Evolutionary conservation across 2,888 invertebrate species (phyloP).

Genomic region (Rosalia funebris): DNA sequence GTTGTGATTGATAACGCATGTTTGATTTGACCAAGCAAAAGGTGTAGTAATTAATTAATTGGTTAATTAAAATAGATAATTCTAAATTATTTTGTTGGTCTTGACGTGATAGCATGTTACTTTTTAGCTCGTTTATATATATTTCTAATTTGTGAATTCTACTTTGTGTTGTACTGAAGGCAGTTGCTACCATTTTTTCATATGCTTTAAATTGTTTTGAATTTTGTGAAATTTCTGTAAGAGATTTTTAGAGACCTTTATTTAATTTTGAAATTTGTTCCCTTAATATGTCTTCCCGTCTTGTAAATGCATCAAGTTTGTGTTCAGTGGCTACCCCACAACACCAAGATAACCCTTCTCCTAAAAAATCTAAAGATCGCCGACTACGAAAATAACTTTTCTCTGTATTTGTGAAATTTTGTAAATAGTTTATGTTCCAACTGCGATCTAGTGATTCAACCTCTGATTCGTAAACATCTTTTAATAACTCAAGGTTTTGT

Average conservation of each 20-base stretch:
- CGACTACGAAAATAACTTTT: background rate
- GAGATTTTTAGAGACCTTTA: conserved; percentile 4
- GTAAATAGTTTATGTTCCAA: conserved; percentile 10
- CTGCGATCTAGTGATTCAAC: background rate
- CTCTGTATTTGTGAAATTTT: background rate
- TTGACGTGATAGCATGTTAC: background rate
- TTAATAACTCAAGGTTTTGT: background rate
- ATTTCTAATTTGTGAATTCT: conserved; percentile 9
- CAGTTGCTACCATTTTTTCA: background rate
- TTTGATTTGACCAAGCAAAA: background rate
- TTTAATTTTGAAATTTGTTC: conserved; percentile 5
- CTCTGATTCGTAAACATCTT: background rate
- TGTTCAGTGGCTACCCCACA: conserved; percentile 32
- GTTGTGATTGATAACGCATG: background rate
- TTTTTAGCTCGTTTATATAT: background rate
- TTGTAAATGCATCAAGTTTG: conserved; percentile 21
- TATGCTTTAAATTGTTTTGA: conserved; percentile 16
- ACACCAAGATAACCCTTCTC: conserved; percentile 29
- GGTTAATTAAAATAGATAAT: conserved; percentile 4
- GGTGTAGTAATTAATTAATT: conserved; percentile 2
- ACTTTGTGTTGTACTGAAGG: conserved; percentile 4
- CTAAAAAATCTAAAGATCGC: conserved; percentile 29
- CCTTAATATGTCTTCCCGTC: conserved; percentile 12
- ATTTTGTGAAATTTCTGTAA: background rate
- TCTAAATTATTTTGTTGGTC: background rate